Evolutionary conservation across 2,113 vertebrate genomes (phyloP).

Genomic region (Heterochromis multidens): DNA sequence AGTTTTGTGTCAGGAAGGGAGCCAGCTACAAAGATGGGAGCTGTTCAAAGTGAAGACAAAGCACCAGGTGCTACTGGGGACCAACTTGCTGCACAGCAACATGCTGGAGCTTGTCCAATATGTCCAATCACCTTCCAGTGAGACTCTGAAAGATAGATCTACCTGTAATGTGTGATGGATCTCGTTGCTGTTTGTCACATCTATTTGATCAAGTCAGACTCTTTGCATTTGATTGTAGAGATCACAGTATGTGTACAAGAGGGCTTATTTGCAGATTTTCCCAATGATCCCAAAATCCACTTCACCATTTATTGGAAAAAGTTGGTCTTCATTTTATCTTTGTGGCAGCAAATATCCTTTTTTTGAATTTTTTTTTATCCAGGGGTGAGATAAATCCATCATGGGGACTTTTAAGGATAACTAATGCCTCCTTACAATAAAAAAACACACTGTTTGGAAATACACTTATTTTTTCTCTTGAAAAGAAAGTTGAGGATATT

Average conservation of each 20-base stretch:
- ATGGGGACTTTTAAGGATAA: neutral
- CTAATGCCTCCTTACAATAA: neutral
- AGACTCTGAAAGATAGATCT: neutral
- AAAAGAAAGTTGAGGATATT: neutral
- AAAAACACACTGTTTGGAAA: neutral
- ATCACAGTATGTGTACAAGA: neutral
- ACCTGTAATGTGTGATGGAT: slow-evolving; percentile 11
- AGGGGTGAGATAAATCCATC: neutral
- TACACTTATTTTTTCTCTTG: neutral
- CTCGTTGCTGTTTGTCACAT: slow-evolving; percentile 18
- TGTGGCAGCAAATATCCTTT: neutral
- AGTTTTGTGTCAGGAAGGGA: slow-evolving; percentile 54
- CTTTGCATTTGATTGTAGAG: neutral
- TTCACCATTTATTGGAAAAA: no score
- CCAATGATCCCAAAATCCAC: neutral
- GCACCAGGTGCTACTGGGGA: slow-evolving; percentile 59
- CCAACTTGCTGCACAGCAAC: slow-evolving; percentile 44
- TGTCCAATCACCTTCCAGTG: slow-evolving; percentile 41
- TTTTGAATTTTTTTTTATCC: neutral
- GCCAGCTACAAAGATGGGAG: slow-evolving; percentile 53
- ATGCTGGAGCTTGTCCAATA: slow-evolving; percentile 47
- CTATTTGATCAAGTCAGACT: slow-evolving; percentile 8
- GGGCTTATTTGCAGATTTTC: neutral
- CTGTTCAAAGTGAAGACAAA: slow-evolving; percentile 63
- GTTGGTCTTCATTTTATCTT: no score